Evolutionary conservation across 2,797 vertebrate genomes (phyloP).

Genomic region (Urocyon cinereoargenteus): DNA sequence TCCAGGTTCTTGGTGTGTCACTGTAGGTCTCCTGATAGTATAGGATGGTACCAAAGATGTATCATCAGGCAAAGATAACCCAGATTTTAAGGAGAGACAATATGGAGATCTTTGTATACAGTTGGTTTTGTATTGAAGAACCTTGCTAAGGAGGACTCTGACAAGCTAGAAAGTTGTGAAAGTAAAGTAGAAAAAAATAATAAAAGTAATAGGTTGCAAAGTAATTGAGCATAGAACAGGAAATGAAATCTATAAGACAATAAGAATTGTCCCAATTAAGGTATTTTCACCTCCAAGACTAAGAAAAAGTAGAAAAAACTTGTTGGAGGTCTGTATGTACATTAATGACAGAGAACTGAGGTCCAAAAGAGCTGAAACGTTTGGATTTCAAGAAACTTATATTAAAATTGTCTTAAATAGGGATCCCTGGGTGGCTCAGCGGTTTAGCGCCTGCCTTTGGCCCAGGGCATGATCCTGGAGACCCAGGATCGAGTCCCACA

Average conservation of each 20-base stretch:
- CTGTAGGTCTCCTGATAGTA: not conserved
- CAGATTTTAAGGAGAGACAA: not conserved
- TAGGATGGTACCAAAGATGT: not conserved
- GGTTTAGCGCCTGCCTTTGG: too few relatives aligned
- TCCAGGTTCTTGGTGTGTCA: not conserved
- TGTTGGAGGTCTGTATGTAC: not conserved
- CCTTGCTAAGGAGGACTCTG: not conserved
- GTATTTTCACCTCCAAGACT: not conserved
- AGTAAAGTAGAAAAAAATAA: not conserved
- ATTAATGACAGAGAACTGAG: not conserved
- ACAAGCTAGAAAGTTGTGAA: not conserved
- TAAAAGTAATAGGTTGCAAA: not conserved
- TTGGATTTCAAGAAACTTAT: slow-evolving; percentile 89
- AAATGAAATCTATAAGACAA: not conserved
- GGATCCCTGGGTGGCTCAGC: too few relatives aligned
- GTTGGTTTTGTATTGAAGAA: not conserved
- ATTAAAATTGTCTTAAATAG: slow-evolving; percentile 85
- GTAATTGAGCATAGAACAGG: not conserved
- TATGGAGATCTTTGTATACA: not conserved
- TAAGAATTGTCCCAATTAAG: not conserved
- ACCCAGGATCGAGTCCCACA: too few relatives aligned
- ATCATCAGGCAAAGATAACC: not conserved
- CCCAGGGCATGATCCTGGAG: too few relatives aligned
- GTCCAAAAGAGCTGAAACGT: slow-evolving; percentile 89
- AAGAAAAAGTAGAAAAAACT: not conserved